Evolutionary conservation across 1,140 invertebrate species (phyloP).

Genomic region (Penaeus chinensis): DNA sequence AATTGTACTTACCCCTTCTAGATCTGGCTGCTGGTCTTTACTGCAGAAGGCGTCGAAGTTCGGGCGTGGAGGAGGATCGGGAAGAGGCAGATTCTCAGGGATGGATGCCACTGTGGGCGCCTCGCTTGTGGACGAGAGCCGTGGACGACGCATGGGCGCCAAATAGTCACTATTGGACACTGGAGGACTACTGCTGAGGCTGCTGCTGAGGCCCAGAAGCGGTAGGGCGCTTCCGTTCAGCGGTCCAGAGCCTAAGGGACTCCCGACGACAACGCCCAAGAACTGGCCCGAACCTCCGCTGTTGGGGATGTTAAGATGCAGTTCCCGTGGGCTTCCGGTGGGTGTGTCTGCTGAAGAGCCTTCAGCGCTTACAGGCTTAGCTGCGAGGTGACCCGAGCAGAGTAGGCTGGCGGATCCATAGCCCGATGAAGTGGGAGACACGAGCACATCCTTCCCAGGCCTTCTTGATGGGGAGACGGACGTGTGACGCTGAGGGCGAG

Average conservation of each 20-base stretch:
- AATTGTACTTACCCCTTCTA: too few relatives aligned
- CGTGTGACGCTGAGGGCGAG: conserved; percentile 21
- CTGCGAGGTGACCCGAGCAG: too few relatives aligned
- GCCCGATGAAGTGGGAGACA: neutral
- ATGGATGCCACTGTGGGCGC: conserved; percentile 49
- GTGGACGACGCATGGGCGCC: conserved; percentile 35
- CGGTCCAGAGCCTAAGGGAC: conserved; percentile 44
- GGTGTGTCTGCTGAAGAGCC: too few relatives aligned
- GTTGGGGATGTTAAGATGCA: neutral
- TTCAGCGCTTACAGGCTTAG: too few relatives aligned
- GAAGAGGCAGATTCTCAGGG: conserved; percentile 45
- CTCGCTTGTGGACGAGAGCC: conserved; percentile 46
- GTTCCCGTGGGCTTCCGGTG: too few relatives aligned
- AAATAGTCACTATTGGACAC: neutral
- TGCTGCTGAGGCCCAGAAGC: conserved; percentile 16
- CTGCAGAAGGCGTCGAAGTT: too few relatives aligned
- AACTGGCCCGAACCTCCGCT: conserved; percentile 14
- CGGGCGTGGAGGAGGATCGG: conserved; percentile 31
- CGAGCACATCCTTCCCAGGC: too few relatives aligned
- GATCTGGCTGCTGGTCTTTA: too few relatives aligned
- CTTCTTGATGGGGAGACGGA: conserved; percentile 24
- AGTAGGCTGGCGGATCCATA: too few relatives aligned
- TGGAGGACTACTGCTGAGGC: neutral
- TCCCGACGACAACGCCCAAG: conserved; percentile 46
- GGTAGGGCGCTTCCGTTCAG: conserved; percentile 48